Percentiles rank a stretch among this genome's conserved stretches.
phyloP scores from a whole-genome alignment of 2,888 invertebrate genomes.

The Ectobius pallidus region DNA sequence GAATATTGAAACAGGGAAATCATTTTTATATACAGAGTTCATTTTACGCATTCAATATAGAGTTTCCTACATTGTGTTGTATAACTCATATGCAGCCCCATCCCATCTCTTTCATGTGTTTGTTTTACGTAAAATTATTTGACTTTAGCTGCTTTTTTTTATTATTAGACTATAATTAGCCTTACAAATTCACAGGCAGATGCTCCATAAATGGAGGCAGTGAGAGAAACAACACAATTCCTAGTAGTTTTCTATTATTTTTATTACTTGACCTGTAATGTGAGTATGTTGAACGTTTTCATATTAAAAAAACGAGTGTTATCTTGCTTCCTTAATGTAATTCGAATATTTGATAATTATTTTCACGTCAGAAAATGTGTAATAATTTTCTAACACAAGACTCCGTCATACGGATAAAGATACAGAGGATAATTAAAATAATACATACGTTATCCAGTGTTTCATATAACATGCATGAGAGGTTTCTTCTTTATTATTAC shows the following conservation, averaged over 20 bases:
- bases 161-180: slow-evolving; percentile 5
- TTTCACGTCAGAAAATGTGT: no score
- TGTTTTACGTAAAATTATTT: slow-evolving; percentile 9
- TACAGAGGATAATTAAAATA: no score
- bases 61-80: slow-evolving; percentile 4
- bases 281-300: no score
- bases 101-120: not conserved
- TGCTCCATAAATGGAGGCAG: not conserved
- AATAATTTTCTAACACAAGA: no score
- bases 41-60: slow-evolving; percentile 12
- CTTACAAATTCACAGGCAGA: not conserved
- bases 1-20: slow-evolving; percentile 39
- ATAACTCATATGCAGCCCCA: not conserved
- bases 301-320: no score
- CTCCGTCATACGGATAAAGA: no score
- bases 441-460: no score
- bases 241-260: not conserved
- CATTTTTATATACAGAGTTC: slow-evolving; percentile 13
- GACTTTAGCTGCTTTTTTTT: slow-evolving; percentile 10
- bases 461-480: no score
- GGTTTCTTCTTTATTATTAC: no score
- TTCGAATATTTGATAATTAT: no score
- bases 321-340: no score
- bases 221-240: not conserved
- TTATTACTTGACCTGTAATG: slow-evolving; percentile 7